Evolutionary conservation across 2,888 invertebrate genomes (phyloP).

Genomic region (Pyrochroa serraticornis): DNA sequence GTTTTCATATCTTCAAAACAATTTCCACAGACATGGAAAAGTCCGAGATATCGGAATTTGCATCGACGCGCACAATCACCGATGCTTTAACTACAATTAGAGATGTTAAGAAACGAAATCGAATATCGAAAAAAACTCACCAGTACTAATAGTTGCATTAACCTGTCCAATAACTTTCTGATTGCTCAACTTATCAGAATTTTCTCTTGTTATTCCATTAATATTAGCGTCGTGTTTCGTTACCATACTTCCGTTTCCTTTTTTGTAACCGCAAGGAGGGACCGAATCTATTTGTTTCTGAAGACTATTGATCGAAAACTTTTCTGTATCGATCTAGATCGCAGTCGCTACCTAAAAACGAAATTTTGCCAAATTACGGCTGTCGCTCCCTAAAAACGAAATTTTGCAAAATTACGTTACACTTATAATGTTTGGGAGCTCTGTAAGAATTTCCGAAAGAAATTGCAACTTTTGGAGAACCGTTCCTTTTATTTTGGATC

Average conservation of each 20-base stretch:
- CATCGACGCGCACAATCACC: conserved; percentile 85
- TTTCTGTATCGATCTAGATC: conserved; percentile 62
- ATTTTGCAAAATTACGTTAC: neutral
- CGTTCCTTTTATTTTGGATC: conserved; percentile 82
- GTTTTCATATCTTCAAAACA: conserved; percentile 91
- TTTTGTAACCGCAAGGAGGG: conserved; percentile 74
- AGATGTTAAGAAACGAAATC: no score
- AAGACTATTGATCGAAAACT: conserved; percentile 77
- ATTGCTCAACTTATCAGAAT: conserved; percentile 74
- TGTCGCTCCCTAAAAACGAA: no score
- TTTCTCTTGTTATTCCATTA: conserved; percentile 72
- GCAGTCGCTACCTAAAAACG: conserved; percentile 49
- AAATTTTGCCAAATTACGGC: no score
- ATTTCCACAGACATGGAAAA: conserved; percentile 71
- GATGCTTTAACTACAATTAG: conserved; percentile 88
- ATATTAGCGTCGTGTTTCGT: conserved; percentile 92
- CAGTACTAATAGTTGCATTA: conserved; percentile 94
- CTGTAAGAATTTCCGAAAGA: conserved; percentile 74
- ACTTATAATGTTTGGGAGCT: conserved; percentile 50
- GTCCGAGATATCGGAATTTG: conserved; percentile 60
- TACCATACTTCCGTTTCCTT: conserved; percentile 72
- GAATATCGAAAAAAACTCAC: no score
- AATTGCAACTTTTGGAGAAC: conserved; percentile 71
- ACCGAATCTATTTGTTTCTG: conserved; percentile 73
- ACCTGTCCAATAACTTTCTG: conserved; percentile 78